Evolutionary conservation across 1,140 invertebrate genomes (phyloP), one percentile per base, ranked within the genome.

Genomic region (Leptopilina clavipes): DNA sequence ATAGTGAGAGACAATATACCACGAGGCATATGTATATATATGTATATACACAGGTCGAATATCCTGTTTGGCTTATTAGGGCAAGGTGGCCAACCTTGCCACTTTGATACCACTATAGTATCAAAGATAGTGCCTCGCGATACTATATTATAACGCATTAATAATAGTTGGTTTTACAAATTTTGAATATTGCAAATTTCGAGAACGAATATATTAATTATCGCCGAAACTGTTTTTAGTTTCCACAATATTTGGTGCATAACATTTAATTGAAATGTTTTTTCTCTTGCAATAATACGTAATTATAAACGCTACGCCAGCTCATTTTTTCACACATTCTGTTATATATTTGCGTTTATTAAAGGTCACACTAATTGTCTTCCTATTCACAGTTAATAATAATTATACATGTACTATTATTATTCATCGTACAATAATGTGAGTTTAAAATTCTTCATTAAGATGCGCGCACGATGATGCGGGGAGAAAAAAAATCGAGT

Each of bases 61-160:
- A 88, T 88, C 87, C 88, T 88, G 87, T 88, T 89, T 74, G 79
- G 86, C 85, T 89, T 88, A 89, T 89, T 88, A 72, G 88, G 87
- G 87, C 88, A 89, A 89, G 88, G 88, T 89, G 88, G 88, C 88
- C 86, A 85, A 86, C 85, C 86, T 85, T 84, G 84, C 82, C 56
- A 81, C 81, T 82, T 84, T 79, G 85, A 83, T 84, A 83, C 83
- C 80, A 40, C 37, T 8, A 6, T 9, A 78, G 81, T 85, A 83
- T 85, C 82, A 78, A 79, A 80, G 86, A 87, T 87, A 86, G 71
- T 78, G 79, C 77, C 73, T 76, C 43, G 71, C 37, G 70, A 25
- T 75, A 76, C 52, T 78, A 31, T 31, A 31, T 31, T 31, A 31
- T 2, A 2, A 31, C 5, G 25, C n/a, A n/a, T n/a, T 31, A 31